Conservation (phyloP, 2,113 vertebrate genomes). For the Ondatra zibethicus region DNA sequence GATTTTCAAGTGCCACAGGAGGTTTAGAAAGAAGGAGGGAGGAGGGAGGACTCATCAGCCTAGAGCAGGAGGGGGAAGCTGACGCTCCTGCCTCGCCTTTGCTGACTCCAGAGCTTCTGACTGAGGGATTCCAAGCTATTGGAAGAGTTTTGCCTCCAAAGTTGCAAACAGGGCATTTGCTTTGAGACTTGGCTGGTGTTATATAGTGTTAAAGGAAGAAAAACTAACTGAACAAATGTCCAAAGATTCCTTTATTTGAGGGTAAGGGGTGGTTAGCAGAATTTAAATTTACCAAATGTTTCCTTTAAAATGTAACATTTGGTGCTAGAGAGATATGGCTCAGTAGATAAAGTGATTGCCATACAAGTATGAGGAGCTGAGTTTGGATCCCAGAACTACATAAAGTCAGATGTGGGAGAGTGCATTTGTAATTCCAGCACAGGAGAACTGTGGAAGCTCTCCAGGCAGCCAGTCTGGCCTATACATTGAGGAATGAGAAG, state of each 20-base stretch:
- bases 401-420: background rate
- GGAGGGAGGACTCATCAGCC: background rate
- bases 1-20: slow-evolving; percentile 21
- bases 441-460: background rate
- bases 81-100: background rate
- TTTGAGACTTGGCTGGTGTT: background rate
- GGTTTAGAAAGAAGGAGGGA: background rate
- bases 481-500: background rate
- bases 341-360: background rate
- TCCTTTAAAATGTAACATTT: background rate
- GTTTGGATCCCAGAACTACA: background rate
- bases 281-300: background rate
- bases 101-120: background rate
- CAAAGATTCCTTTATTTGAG: background rate
- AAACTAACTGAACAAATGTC: background rate
- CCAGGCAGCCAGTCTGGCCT: background rate
- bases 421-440: background rate
- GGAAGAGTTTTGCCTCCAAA: background rate
- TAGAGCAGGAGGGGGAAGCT: background rate
- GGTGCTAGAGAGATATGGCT: background rate
- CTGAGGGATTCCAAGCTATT: background rate
- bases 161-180: background rate
- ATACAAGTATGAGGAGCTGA: background rate
- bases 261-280: background rate
- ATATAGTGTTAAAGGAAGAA: background rate